Conservation (phyloP, 2,888 invertebrate genomes). For the Chloroclystis v-ata region DNA sequence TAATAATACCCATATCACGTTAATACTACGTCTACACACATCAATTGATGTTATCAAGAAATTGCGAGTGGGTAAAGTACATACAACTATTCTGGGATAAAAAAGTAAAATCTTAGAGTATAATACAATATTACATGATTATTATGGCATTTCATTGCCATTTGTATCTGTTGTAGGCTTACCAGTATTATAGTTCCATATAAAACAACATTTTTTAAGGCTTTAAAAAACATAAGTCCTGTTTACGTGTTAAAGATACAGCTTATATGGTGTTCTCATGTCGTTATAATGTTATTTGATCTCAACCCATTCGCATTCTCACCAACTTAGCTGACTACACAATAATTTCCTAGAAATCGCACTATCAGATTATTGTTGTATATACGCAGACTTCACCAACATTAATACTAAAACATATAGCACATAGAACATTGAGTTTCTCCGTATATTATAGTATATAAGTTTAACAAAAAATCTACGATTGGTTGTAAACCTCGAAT, state of each 20-base stretch:
- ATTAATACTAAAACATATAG: conserved; percentile 4
- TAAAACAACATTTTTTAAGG: too few species aligned
- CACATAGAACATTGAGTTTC: not conserved
- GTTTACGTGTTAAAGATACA: too few species aligned
- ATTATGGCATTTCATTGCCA: too few species aligned
- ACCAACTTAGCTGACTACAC: conserved; percentile 13
- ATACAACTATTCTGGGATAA: too few species aligned
- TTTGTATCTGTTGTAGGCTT: too few species aligned
- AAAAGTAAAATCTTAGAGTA: too few species aligned
- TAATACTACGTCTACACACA: conserved; percentile 21
- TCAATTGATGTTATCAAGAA: conserved; percentile 6
- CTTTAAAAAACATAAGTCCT: too few species aligned
- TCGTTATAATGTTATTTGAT: not conserved
- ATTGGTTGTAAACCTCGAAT: conserved; percentile 9
- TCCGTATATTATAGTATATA: not conserved
- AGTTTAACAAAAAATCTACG: not conserved
- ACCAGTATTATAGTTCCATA: too few species aligned
- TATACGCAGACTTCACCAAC: too few species aligned
- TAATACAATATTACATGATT: too few species aligned
- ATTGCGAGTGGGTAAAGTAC: not conserved
- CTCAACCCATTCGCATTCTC: not conserved
- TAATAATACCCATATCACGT: conserved; percentile 32
- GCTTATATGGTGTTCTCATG: too few species aligned
- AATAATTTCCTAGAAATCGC: conserved; percentile 19
- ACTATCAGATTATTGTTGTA: conserved; percentile 10